Percentiles rank a stretch among this genome's conserved stretches.
Conservation (phyloP, 2,888 invertebrate genomes). For the Ophioninae sp. region DNA sequence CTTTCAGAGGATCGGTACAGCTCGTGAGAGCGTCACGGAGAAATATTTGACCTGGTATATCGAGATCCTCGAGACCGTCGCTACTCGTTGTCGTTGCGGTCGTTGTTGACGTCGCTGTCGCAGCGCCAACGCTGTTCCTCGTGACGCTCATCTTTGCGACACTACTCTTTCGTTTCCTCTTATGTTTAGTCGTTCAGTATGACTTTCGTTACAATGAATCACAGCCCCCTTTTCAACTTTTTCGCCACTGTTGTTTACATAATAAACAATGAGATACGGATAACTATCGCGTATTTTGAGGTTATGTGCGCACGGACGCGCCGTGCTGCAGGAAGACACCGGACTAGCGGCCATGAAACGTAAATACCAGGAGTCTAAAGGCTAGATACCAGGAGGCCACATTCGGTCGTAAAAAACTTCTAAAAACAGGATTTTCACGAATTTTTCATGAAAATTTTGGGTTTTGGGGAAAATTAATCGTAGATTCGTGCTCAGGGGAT, state of each 20-base stretch:
- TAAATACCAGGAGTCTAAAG: too few relatives aligned
- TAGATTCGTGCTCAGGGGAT: too few relatives aligned
- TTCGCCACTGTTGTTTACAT: not conserved
- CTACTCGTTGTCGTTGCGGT: slow-evolving; percentile 70
- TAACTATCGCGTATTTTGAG: not conserved
- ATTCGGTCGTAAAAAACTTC: too few relatives aligned
- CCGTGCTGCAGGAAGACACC: not conserved
- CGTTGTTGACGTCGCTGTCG: slow-evolving; percentile 56
- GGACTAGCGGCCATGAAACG: not conserved
- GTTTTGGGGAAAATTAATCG: too few relatives aligned
- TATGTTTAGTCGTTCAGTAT: not conserved
- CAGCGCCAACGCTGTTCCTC: slow-evolving; percentile 73
- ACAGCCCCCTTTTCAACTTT: not conserved
- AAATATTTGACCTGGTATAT: slow-evolving; percentile 92
- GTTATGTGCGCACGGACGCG: not conserved
- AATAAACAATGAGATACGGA: not conserved
- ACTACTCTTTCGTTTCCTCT: not conserved
- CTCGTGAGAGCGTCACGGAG: slow-evolving; percentile 95
- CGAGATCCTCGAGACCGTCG: slow-evolving; percentile 91
- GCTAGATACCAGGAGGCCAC: too few relatives aligned
- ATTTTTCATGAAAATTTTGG: too few relatives aligned
- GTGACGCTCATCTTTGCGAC: slow-evolving; percentile 69
- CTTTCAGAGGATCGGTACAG: slow-evolving; percentile 97
- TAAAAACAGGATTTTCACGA: too few relatives aligned
- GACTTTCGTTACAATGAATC: not conserved